Conservation (phyloP, 2,113 vertebrate genomes). For the Ailurus styani region DNA sequence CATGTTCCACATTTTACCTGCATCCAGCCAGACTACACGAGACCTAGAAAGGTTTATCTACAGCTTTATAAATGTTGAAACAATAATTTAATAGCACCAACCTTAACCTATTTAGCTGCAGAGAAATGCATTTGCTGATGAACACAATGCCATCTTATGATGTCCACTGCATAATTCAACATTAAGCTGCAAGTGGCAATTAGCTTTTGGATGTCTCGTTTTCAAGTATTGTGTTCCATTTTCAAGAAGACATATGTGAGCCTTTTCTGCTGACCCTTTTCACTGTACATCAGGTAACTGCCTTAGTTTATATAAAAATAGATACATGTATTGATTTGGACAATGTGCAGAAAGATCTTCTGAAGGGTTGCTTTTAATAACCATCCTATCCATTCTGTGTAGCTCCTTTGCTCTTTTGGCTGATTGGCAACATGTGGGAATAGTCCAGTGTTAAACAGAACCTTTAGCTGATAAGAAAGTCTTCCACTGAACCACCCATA, state of each 20-base stretch:
- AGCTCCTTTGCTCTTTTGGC: not conserved
- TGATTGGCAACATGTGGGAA: not conserved
- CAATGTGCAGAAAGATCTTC: not conserved
- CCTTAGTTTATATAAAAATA: constrained; percentile 35
- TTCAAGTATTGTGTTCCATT: not conserved
- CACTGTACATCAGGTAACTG: not conserved
- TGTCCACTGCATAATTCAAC: not conserved
- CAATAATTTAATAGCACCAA: not conserved
- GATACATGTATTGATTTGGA: constrained; percentile 36
- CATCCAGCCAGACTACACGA: not conserved
- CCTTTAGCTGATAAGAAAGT: not conserved
- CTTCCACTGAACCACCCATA: not conserved
- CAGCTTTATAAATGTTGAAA: not conserved
- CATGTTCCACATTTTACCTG: not conserved
- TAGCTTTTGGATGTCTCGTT: not conserved
- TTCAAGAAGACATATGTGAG: not conserved
- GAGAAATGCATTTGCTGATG: not conserved
- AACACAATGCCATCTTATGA: not conserved
- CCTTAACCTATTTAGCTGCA: not conserved
- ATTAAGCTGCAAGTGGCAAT: not conserved
- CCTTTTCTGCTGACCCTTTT: not conserved
- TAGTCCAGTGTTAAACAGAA: not conserved
- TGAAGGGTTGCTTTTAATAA: not conserved
- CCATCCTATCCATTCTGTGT: not conserved
- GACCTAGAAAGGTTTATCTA: not conserved